Conservation (phyloP, 2,113 vertebrate species). For the Alosa alosa region DNA sequence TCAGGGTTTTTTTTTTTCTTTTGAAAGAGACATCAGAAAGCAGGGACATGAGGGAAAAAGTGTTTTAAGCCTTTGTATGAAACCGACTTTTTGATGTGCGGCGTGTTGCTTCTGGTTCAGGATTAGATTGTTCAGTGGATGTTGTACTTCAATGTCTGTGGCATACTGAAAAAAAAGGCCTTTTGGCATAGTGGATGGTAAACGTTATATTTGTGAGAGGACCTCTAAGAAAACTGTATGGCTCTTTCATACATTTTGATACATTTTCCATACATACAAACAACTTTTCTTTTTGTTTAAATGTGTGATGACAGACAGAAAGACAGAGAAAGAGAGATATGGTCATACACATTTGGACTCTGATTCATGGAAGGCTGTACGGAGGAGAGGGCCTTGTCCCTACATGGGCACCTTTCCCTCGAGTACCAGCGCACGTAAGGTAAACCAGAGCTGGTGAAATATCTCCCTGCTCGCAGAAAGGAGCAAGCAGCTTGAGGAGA, state of each 20-base stretch:
- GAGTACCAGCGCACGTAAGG: slow-evolving; percentile 74
- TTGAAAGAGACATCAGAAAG: slow-evolving; percentile 53
- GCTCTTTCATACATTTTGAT: slow-evolving; percentile 9
- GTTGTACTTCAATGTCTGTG: background rate
- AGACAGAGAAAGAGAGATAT: slow-evolving; percentile 26
- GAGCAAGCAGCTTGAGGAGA: slow-evolving; percentile 63
- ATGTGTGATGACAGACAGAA: background rate
- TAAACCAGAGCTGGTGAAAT: slow-evolving; percentile 77
- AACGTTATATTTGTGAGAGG: background rate
- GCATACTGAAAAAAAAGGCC: background rate
- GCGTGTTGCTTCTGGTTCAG: background rate
- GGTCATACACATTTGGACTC: slow-evolving; percentile 47
- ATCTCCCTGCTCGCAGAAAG: slow-evolving; percentile 74
- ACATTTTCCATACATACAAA: slow-evolving; percentile 41
- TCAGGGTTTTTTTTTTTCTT: slow-evolving; percentile 36
- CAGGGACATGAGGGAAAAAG: background rate
- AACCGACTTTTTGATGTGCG: background rate
- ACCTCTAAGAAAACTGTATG: background rate
- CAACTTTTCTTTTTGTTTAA: background rate
- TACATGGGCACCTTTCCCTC: slow-evolving; percentile 76
- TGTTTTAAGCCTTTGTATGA: slow-evolving; percentile 3
- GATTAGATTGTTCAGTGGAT: background rate
- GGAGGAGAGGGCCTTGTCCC: slow-evolving; percentile 71
- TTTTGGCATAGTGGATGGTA: background rate
- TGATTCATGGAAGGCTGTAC: slow-evolving; percentile 57